phyloP scores from a whole-genome alignment of 2,888 invertebrate genomes.

The Drosophila mettleri region DNA sequence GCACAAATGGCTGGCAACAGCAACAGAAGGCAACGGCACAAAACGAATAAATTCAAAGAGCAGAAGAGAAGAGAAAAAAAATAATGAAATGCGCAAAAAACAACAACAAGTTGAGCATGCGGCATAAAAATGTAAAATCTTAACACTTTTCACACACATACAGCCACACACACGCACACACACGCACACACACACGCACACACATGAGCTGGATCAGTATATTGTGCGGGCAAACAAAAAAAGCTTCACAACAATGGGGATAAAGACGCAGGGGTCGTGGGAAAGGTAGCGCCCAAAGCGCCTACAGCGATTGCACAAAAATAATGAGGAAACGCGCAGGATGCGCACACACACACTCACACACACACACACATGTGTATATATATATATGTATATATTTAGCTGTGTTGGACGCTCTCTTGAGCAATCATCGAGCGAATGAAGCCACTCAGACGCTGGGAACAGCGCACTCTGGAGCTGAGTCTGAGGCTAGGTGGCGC shows the following conservation, averaged over 20 bases:
- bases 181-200: constrained; percentile 8
- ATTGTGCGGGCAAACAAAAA: constrained; percentile 65
- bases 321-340: constrained; percentile 77
- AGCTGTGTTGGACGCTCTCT: constrained; percentile 49
- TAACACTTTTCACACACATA: constrained; percentile 65
- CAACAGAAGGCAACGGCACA: constrained; percentile 49
- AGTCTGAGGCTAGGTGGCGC: constrained; percentile 43
- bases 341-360: constrained; percentile 48
- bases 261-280: constrained; percentile 42
- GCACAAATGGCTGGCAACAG: constrained; percentile 71
- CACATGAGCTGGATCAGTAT: constrained; percentile 46
- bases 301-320: constrained; percentile 79
- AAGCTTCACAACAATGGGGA: constrained; percentile 51
- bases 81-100: constrained; percentile 48
- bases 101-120: constrained; percentile 19
- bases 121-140: constrained; percentile 74
- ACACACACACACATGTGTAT: neutral
- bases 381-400: neutral
- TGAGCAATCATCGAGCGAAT: constrained; percentile 75
- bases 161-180: constrained; percentile 25
- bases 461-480: constrained; percentile 26
- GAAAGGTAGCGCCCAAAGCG: constrained; percentile 55
- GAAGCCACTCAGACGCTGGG: constrained; percentile 76
- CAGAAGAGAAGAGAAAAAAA: neutral
- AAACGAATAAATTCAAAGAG: constrained; percentile 18